A percentile compares a stretch with the other conserved stretches of the same genome.
Conservation (phyloP, 2,113 vertebrate genomes). For the Cyanistes caeruleus region DNA sequence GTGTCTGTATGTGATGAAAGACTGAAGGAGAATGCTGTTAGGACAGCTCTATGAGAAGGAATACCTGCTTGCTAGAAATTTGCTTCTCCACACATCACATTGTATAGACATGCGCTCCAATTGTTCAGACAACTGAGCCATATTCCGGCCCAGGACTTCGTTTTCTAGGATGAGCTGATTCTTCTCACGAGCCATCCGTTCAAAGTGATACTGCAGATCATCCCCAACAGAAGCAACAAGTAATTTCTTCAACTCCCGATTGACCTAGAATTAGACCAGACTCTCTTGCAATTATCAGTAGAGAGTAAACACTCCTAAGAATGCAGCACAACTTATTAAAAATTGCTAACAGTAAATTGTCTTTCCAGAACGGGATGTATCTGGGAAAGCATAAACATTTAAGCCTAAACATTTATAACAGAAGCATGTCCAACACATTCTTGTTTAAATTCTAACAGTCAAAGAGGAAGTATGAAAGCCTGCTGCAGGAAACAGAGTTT, state of each 20-base stretch:
- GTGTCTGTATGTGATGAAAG: neutral
- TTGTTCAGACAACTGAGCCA: slow-evolving; percentile 88
- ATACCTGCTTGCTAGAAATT: slow-evolving; percentile 97
- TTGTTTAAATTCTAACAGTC: neutral
- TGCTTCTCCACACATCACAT: slow-evolving; percentile 98
- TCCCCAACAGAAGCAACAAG: slow-evolving; percentile 94
- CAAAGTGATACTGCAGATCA: slow-evolving; percentile 96
- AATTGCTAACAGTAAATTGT: neutral
- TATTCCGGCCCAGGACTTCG: slow-evolving; percentile 82
- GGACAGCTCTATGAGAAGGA: neutral
- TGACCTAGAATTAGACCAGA: slow-evolving; percentile 80
- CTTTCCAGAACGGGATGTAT: neutral
- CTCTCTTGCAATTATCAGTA: neutral
- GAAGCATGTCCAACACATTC: neutral
- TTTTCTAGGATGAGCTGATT: slow-evolving; percentile 95
- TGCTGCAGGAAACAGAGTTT: neutral
- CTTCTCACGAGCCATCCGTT: slow-evolving; percentile 91
- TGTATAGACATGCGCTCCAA: slow-evolving; percentile 96
- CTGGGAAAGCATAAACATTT: neutral
- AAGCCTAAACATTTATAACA: neutral
- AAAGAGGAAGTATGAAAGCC: neutral
- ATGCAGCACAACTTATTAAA: neutral
- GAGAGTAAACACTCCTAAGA: neutral
- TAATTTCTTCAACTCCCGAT: slow-evolving; percentile 94
- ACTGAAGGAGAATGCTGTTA: neutral